A percentile compares a stretch with the other conserved stretches of the same genome.
phyloP scores from a whole-genome alignment of 2,888 invertebrate genomes.

The Nomada lathburiana region DNA sequence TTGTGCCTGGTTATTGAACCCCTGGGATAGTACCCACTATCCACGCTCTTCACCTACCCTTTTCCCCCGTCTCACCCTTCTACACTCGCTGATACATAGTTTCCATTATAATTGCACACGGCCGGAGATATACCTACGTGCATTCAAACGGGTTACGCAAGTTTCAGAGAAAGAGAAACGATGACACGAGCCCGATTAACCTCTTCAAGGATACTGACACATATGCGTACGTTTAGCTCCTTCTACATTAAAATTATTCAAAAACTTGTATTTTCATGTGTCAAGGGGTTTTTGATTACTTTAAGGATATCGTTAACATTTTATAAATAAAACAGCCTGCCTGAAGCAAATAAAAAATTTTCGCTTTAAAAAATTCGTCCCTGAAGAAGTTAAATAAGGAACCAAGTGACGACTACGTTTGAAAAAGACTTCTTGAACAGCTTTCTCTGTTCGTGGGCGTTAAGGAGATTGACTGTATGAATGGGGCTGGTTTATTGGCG shows the following conservation, averaged over 20 bases:
- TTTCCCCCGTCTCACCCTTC: constrained; percentile 34
- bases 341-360: too few species aligned
- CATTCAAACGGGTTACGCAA: constrained; percentile 66
- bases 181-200: constrained; percentile 50
- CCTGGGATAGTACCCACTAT: constrained; percentile 74
- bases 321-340: too few species aligned
- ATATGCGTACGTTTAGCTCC: too few species aligned
- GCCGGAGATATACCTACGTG: constrained; percentile 51
- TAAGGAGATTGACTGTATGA: neutral
- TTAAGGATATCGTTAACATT: too few species aligned
- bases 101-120: constrained; percentile 67
- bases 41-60: constrained; percentile 14
- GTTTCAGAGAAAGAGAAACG: constrained; percentile 35
- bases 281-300: too few species aligned
- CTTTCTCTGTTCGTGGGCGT: constrained; percentile 23
- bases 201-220: constrained; percentile 15
- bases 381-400: constrained; percentile 25
- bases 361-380: too few species aligned
- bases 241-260: too few species aligned
- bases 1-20: constrained; percentile 81
- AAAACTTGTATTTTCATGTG: too few species aligned
- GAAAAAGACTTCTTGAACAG: constrained; percentile 37
- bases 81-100: constrained; percentile 53
- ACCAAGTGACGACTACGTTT: constrained; percentile 32
- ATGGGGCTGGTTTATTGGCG: neutral